Percentiles rank a stretch among this genome's conserved stretches.
These are phyloP conservation scores for Peromyscus nudipes DNA, from an alignment of 2,797 vertebrate genomes.

Conservation along the genomic window DNA sequence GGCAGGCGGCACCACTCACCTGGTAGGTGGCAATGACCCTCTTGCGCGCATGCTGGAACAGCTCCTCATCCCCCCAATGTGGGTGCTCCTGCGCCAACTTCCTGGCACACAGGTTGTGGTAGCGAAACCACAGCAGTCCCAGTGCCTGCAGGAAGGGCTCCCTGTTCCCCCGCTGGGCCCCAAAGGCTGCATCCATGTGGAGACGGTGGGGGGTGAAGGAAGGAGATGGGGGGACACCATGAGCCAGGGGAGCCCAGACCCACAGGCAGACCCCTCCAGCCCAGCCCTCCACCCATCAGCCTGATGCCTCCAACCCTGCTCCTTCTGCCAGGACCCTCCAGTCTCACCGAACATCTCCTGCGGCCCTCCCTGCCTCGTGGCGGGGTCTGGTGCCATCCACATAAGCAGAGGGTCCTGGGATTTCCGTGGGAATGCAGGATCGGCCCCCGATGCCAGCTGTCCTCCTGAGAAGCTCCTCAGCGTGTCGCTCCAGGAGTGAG, in stretches of 20 bases:
- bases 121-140: slow-evolving; percentile 96
- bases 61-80: slow-evolving; percentile 94
- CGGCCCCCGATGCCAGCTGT: slow-evolving; percentile 85
- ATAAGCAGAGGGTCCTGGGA: slow-evolving; percentile 87
- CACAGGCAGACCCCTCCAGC: background rate
- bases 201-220: fast-evolving
- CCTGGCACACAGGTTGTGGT: slow-evolving; percentile 94
- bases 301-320: background rate
- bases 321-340: background rate
- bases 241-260: fast-evolving
- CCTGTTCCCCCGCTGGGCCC: slow-evolving; percentile 96
- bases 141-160: slow-evolving; percentile 94
- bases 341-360: slow-evolving; percentile 81
- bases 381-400: slow-evolving; percentile 94
- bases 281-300: background rate
- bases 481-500: slow-evolving; percentile 95
- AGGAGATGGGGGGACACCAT: background rate
- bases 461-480: slow-evolving; percentile 93
- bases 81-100: slow-evolving; percentile 88
- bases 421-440: slow-evolving; percentile 87
- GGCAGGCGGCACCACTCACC: slow-evolving; percentile 87
- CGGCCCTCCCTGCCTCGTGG: slow-evolving; percentile 86
- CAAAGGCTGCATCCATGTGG: slow-evolving; percentile 91
- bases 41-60: slow-evolving; percentile 97
- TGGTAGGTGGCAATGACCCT: slow-evolving; percentile 95